Conservation (phyloP, 2,113 vertebrate genomes). For the Thamnaconus septentrionalis region DNA sequence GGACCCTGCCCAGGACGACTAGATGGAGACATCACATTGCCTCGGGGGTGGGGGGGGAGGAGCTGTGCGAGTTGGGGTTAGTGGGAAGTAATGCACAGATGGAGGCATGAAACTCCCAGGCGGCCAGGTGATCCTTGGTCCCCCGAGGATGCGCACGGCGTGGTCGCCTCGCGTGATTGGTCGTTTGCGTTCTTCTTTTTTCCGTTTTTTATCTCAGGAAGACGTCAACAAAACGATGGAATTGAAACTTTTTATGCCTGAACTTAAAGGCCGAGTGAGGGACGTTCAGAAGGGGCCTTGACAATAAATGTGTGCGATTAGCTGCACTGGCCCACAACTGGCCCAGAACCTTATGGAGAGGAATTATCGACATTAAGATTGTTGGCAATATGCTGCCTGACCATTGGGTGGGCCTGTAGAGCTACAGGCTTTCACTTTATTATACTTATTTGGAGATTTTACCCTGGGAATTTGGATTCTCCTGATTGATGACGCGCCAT, state of each 20-base stretch:
- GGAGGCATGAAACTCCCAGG: constrained; percentile 45
- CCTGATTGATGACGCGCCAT: no score
- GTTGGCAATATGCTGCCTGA: no score
- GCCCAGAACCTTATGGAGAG: no score
- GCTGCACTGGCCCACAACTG: no score
- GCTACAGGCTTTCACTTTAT: no score
- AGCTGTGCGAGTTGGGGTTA: no score
- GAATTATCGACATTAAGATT: no score
- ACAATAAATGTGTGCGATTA: no score
- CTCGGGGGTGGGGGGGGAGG: constrained; percentile 42
- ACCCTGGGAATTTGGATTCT: no score
- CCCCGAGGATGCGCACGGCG: constrained; percentile 41
- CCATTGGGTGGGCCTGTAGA: no score
- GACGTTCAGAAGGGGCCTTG: neutral
- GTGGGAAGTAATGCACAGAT: constrained; percentile 35
- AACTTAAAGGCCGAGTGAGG: constrained; percentile 53
- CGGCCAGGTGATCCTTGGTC: constrained; percentile 46
- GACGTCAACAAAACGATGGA: neutral
- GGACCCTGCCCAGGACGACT: constrained; percentile 39
- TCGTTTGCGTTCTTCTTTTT: constrained; percentile 20
- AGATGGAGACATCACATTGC: constrained; percentile 42
- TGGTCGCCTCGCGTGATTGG: constrained; percentile 35
- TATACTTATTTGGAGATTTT: no score
- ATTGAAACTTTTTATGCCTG: constrained; percentile 40
- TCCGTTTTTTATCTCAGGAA: neutral